These are phyloP conservation scores for Tetrao urogallus DNA, from an alignment of 2,113 vertebrate species.

Conservation along the genomic window DNA sequence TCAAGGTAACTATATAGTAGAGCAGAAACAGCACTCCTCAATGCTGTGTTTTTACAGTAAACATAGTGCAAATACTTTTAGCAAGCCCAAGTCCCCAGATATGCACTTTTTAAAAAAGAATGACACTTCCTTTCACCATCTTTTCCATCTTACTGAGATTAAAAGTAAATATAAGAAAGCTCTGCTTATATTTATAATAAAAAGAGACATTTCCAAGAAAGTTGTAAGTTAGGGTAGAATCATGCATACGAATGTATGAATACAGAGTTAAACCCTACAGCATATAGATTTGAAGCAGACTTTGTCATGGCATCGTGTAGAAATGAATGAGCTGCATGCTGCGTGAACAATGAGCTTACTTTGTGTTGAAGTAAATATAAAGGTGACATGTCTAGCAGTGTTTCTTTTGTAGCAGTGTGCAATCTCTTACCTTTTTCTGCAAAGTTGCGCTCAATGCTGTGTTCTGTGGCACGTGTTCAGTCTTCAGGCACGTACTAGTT, in stretches of 20 bases:
- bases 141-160: neutral
- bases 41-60: neutral
- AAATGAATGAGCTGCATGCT: neutral
- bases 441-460: neutral
- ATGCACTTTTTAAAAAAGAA: neutral
- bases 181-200: neutral
- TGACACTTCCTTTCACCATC: neutral
- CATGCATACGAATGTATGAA: neutral
- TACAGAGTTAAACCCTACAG: neutral
- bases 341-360: neutral
- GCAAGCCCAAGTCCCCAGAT: neutral
- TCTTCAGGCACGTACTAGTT: neutral
- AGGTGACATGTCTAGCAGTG: neutral
- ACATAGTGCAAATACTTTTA: neutral
- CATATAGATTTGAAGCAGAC: neutral
- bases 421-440: neutral
- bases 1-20: neutral
- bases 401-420: neutral
- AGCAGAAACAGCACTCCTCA: neutral
- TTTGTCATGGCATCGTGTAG: neutral
- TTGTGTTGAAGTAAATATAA: neutral
- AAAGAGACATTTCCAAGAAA: neutral
- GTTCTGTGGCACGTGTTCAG: neutral
- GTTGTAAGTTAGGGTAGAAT: neutral
- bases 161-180: neutral